These are phyloP conservation scores for Sminthurinus aureus DNA, from an alignment of 2,888 invertebrate species.

Conservation along the genomic window DNA sequence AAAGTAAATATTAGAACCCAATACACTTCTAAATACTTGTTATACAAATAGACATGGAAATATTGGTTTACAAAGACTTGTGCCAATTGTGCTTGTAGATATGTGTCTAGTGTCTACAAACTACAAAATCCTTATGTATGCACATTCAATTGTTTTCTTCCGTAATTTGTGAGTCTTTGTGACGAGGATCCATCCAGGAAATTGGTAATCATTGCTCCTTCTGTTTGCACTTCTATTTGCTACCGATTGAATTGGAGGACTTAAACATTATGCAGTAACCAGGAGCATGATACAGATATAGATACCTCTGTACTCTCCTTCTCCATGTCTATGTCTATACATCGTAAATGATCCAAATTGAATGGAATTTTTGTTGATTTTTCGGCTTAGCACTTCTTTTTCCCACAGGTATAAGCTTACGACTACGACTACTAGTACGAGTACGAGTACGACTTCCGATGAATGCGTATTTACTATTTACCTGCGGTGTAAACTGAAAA, in stretches of 20 bases:
- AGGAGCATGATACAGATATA: background rate
- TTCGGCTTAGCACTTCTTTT: constrained; percentile 32
- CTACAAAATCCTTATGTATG: background rate
- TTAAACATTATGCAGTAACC: background rate
- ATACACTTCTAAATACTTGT: too few species aligned
- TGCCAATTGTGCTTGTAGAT: background rate
- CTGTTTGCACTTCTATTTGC: too few species aligned
- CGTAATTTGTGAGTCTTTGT: too few species aligned
- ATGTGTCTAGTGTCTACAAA: background rate
- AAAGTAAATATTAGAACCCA: background rate
- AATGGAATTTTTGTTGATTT: constrained; percentile 29
- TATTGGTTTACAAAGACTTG: background rate
- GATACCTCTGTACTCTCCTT: background rate
- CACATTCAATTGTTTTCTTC: too few species aligned
- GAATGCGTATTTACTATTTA: too few species aligned
- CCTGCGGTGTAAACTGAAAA: too few species aligned
- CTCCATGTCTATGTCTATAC: background rate
- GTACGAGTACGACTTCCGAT: background rate
- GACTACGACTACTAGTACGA: background rate
- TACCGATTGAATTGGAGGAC: background rate
- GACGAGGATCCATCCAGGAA: too few species aligned
- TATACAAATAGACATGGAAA: background rate
- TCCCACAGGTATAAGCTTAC: constrained; percentile 39
- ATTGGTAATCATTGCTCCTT: too few species aligned
- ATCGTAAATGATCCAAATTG: background rate